Percentiles rank a stretch among this genome's conserved stretches.
phyloP scores from a whole-genome alignment of 23 tunicate genomes.

The Aplidium turbinatum region DNA sequence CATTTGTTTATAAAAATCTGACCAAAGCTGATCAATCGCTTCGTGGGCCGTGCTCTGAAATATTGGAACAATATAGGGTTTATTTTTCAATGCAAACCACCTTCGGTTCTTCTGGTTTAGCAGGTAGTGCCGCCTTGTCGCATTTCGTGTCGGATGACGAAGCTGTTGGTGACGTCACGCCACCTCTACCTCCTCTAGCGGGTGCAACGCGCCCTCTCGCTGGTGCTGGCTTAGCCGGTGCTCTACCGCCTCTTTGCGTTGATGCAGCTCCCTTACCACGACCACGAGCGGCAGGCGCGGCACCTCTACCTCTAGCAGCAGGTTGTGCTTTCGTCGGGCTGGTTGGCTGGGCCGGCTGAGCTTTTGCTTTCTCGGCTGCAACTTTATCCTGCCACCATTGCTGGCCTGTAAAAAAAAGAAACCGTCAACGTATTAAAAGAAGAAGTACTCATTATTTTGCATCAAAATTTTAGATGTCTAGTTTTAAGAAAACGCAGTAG shows the following conservation, averaged over 20 bases:
- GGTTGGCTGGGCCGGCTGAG: slow-evolving; percentile 15
- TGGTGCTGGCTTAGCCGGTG: slow-evolving; percentile 41
- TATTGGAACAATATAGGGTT: too few relatives aligned
- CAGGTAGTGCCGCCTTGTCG: slow-evolving; percentile 31
- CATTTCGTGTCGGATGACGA: slow-evolving; percentile 51
- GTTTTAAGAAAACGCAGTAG: too few relatives aligned
- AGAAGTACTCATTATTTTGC: too few relatives aligned
- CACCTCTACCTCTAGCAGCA: slow-evolving; percentile 51
- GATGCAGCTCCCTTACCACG: slow-evolving; percentile 48
- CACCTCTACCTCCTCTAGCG: slow-evolving; percentile 45
- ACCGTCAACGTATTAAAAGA: background rate
- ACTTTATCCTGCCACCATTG: slow-evolving; percentile 81
- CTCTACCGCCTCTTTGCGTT: slow-evolving; percentile 50
- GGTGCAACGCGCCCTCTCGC: slow-evolving; percentile 46
- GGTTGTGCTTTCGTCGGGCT: slow-evolving; percentile 14
- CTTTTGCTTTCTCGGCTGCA: slow-evolving; percentile 56
- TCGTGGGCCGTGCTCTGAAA: too few relatives aligned
- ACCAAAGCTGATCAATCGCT: too few relatives aligned
- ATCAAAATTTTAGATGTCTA: too few relatives aligned
- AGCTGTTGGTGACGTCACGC: slow-evolving; percentile 9
- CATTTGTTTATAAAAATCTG: too few relatives aligned
- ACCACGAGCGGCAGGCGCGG: slow-evolving; percentile 41
- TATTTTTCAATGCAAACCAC: too few relatives aligned
- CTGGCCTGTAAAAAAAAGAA: slow-evolving; percentile 46
- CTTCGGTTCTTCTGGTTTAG: slow-evolving; percentile 31